Base-by-base conservation (phyloP, 53 echinoderm and acorn worm genomes). In the Holothuria scabra region DNA sequence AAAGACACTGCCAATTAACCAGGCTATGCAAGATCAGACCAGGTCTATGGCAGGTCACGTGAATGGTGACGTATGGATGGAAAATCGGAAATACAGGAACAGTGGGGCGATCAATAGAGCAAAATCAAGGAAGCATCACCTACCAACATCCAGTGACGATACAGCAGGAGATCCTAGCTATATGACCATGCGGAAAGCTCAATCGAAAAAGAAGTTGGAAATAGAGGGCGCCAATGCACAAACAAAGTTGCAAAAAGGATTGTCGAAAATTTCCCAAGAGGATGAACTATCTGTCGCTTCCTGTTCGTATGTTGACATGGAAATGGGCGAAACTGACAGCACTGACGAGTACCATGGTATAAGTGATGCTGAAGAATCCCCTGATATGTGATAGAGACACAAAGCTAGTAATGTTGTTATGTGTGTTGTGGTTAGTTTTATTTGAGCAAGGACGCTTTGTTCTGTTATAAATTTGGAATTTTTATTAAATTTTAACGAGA, bases 101-200 rank as follows among this genome's bases (percentile, higher is more conserved):
- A 72, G 48, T 6, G 72, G 72, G 4, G 72, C 72, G 2, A n/a
- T 72, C 1, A 72, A 72, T 26, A 35, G 72, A 9, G 46, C 24
- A 5, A 72, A 72, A 48, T 72, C 72, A 2, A 72, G 72, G 48
- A 72, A 72, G 24, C 69, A 69, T 21, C 69, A 69, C 4, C 28
- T 25, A 1, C 14, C 18, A 0, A 52, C 52, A 52, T 52, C 52
- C 18, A 52, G 18, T 1, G 52, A 52, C 0, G 52, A 52, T 22
- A 5, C 12, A 21, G 37, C 21, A n/a, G 72, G 48, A 30, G 46
- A 38, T 14, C 34, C 31, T 21, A 11, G 25, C 0, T 72, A 48
- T 38, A 72, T 44, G n/a, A 37, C 34, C 4, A 72, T 72, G 72
- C 7, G 72, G 5, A 72, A 38, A 46, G 7, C 72, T 48, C 46